Percentiles rank a stretch among this genome's conserved stretches.
Conservation (phyloP, 2,888 invertebrate species). For the Tenthredo livida region DNA sequence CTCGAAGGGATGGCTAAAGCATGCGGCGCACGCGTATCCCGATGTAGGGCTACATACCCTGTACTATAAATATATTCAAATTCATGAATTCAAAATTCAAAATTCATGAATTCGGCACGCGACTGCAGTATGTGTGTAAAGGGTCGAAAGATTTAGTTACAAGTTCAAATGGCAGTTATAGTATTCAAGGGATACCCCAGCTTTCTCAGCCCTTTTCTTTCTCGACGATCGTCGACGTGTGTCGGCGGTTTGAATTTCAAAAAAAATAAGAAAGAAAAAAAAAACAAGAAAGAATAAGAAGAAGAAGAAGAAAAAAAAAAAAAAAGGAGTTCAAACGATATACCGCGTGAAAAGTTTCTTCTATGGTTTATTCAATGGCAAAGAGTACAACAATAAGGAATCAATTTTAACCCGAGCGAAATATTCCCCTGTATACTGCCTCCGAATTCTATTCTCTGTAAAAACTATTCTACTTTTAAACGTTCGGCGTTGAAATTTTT, state of each 20-base stretch:
- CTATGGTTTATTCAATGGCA: not conserved
- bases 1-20: not conserved
- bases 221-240: not conserved
- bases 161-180: not conserved
- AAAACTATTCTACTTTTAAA: not conserved
- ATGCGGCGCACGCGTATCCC: not conserved
- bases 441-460: not conserved
- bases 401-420: not conserved
- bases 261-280: not conserved
- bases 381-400: not conserved
- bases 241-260: conserved; percentile 3
- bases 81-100: conserved; percentile 15
- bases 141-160: not conserved
- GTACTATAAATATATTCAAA: not conserved
- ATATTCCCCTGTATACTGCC: not conserved
- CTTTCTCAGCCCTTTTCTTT: not conserved
- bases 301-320: not conserved
- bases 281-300: no score
- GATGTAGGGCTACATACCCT: no score
- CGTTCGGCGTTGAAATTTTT: not conserved
- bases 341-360: conserved; percentile 25
- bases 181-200: not conserved
- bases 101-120: conserved; percentile 35
- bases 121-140: not conserved
- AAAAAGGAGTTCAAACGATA: not conserved